phyloP scores from a whole-genome alignment of 1,140 invertebrate genomes.

The Epicauta chinensis region DNA sequence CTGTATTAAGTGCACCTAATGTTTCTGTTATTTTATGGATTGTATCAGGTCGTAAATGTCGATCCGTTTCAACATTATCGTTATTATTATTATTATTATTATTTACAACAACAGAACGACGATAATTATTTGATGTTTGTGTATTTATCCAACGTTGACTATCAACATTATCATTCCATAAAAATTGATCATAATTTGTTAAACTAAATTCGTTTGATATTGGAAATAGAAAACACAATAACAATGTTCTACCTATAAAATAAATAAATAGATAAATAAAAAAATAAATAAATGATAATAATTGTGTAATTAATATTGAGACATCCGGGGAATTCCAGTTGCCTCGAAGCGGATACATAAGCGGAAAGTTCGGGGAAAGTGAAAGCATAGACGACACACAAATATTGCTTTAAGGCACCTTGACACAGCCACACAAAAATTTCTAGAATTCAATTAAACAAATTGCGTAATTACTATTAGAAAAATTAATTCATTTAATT shows the following conservation, averaged over 20 bases:
- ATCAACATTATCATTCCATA: conserved; percentile 23
- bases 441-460: too few relatives aligned
- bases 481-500: too few relatives aligned
- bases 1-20: conserved; percentile 70
- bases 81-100: conserved; percentile 14
- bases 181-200: conserved; percentile 24
- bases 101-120: conserved; percentile 7
- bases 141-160: conserved; percentile 20
- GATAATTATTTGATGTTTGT: conserved; percentile 8
- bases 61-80: conserved; percentile 21
- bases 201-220: conserved; percentile 16
- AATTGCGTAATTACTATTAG: too few relatives aligned
- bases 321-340: conserved; percentile 17
- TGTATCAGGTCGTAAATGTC: conserved; percentile 41
- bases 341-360: conserved; percentile 19
- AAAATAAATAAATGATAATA: conserved; percentile 1
- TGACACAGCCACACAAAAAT: too few relatives aligned
- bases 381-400: conserved; percentile 8
- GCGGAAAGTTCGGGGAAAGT: conserved; percentile 22
- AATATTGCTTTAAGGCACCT: conserved; percentile 4
- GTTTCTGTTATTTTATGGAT: conserved; percentile 61
- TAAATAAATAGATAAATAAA: conserved; percentile 15
- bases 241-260: conserved; percentile 25
- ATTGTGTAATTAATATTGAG: conserved; percentile 10
- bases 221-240: conserved; percentile 25